Conservation (phyloP, 37 sponge, comb jelly and placozoan species). For the Bolinopsis microptera region DNA sequence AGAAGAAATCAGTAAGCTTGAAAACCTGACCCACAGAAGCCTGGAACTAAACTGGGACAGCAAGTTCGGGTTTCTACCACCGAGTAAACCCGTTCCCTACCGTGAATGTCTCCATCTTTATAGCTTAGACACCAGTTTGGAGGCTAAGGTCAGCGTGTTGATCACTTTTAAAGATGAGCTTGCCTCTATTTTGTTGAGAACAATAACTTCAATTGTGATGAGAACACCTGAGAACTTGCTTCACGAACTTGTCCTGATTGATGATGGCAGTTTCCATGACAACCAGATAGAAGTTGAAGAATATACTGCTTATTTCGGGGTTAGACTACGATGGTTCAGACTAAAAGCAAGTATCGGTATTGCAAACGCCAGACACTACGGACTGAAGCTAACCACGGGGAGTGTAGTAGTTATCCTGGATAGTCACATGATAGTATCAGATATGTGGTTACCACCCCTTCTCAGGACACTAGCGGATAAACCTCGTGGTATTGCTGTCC, state of each 20-base stretch:
- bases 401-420: not conserved
- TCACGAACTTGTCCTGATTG: conserved; percentile 20
- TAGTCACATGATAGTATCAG: conserved; percentile 6
- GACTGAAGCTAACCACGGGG: not conserved
- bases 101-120: not conserved
- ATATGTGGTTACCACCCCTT: conserved; percentile 45
- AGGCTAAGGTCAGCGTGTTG: not conserved
- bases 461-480: not conserved
- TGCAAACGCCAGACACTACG: not conserved
- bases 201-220: not conserved
- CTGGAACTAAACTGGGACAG: not conserved
- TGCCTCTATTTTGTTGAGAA: not conserved
- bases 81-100: not conserved
- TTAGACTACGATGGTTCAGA: not conserved
- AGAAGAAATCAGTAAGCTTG: not conserved
- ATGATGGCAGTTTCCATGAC: not conserved
- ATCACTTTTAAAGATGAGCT: not conserved
- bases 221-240: not conserved
- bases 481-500: conserved; percentile 17
- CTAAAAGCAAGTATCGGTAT: not conserved
- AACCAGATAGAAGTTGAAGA: not conserved
- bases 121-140: not conserved
- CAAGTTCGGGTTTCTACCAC: not conserved
- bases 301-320: not conserved
- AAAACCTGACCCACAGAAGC: not conserved